phyloP scores from a whole-genome alignment of 1,140 invertebrate species.

The Cylas formicarius region DNA sequence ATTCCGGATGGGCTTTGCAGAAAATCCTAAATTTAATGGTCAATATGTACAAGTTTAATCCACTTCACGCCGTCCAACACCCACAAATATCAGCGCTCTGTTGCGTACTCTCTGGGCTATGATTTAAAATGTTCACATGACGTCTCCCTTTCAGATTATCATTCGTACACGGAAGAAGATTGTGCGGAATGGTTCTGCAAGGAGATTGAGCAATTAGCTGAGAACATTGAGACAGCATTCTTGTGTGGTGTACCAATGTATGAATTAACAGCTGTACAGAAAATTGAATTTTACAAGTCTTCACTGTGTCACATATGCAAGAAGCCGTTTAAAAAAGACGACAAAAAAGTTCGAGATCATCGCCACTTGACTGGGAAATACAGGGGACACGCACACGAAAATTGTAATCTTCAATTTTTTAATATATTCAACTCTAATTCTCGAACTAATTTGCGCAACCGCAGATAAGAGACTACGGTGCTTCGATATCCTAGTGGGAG shows the following conservation, averaged over 20 bases:
- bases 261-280: conserved; percentile 18
- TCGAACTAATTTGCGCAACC: too few relatives aligned
- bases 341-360: conserved; percentile 34
- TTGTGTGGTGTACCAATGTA: conserved; percentile 20
- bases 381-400: conserved; percentile 37
- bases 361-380: conserved; percentile 36
- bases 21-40: too few relatives aligned
- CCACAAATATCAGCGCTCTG: conserved; percentile 33
- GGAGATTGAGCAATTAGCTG: conserved; percentile 18
- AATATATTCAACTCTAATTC: too few relatives aligned
- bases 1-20: too few relatives aligned
- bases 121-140: conserved; percentile 16
- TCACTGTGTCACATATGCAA: conserved; percentile 34
- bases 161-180: conserved; percentile 29
- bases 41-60: conserved; percentile 22
- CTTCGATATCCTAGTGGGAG: too few relatives aligned
- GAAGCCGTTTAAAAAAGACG: conserved; percentile 16
- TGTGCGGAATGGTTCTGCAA: conserved; percentile 29
- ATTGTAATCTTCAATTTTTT: conserved; percentile 40
- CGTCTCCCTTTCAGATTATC: conserved; percentile 32
- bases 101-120: conserved; percentile 27
- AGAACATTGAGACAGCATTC: too few relatives aligned
- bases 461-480: too few relatives aligned
- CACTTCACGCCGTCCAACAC: conserved; percentile 22
- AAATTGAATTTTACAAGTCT: conserved; percentile 3